Conservation (phyloP, 1,140 invertebrate genomes). For the Bombus huntii region DNA sequence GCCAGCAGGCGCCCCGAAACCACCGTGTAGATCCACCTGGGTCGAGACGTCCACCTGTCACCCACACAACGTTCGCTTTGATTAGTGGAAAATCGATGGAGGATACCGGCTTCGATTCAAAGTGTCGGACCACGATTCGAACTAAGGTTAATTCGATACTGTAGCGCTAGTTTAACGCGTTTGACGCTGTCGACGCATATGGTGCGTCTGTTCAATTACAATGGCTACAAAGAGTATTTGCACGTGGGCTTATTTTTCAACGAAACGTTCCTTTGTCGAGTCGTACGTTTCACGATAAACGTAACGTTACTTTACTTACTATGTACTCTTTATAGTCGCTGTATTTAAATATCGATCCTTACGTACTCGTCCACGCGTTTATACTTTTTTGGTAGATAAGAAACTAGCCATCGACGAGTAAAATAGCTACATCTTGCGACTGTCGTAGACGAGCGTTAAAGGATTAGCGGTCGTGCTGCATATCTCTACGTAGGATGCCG, state of each 20-base stretch:
- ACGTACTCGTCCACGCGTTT: background rate
- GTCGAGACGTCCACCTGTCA: slow-evolving; percentile 81
- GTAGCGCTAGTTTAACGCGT: background rate
- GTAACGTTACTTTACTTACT: no score
- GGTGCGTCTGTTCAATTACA: background rate
- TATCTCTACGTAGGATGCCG: background rate
- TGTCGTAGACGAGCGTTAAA: background rate
- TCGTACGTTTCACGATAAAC: no score
- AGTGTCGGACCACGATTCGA: background rate
- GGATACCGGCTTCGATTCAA: background rate
- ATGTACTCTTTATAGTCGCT: no score
- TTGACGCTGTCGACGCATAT: background rate
- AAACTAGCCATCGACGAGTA: background rate
- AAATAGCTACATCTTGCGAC: background rate
- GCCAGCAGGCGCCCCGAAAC: slow-evolving; percentile 66
- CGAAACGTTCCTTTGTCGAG: no score
- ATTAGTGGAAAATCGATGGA: slow-evolving; percentile 44
- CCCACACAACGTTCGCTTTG: slow-evolving; percentile 21
- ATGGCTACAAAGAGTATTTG: no score
- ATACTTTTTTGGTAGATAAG: background rate
- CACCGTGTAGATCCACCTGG: slow-evolving; percentile 80
- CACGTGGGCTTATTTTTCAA: no score
- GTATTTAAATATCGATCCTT: background rate
- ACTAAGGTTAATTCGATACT: background rate
- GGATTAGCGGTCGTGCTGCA: background rate